phyloP scores from a whole-genome alignment of 2,888 invertebrate genomes.

The Lochmaea capreae region DNA sequence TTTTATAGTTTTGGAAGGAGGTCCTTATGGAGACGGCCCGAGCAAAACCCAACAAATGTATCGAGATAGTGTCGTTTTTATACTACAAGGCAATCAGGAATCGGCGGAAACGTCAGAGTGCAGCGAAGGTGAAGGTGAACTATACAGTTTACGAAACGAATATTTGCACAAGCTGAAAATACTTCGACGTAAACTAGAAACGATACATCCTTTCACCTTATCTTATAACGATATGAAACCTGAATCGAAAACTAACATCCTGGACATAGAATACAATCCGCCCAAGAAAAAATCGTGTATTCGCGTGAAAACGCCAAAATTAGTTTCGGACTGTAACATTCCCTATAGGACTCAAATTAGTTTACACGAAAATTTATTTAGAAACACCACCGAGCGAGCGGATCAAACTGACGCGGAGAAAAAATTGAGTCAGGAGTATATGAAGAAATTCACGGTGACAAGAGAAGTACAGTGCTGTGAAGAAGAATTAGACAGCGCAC shows the following conservation, averaged over 20 bases:
- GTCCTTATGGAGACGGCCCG: slow-evolving; percentile 42
- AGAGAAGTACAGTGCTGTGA: slow-evolving; percentile 40
- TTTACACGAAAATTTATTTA: slow-evolving; percentile 41
- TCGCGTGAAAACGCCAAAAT: slow-evolving; percentile 40
- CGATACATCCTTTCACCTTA: slow-evolving; percentile 37
- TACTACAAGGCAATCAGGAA: slow-evolving; percentile 38
- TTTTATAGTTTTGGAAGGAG: slow-evolving; percentile 42
- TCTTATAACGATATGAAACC: slow-evolving; percentile 19
- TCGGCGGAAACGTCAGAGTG: slow-evolving; percentile 30
- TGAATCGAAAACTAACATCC: slow-evolving; percentile 32
- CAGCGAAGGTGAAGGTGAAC: slow-evolving; percentile 37
- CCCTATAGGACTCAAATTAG: slow-evolving; percentile 44
- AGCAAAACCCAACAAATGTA: slow-evolving; percentile 13
- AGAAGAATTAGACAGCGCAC: slow-evolving; percentile 30
- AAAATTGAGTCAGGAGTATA: background rate
- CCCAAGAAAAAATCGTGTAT: slow-evolving; percentile 46
- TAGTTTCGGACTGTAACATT: slow-evolving; percentile 41
- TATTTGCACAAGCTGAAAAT: slow-evolving; percentile 48
- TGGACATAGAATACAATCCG: slow-evolving; percentile 46
- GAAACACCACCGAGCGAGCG: slow-evolving; percentile 5
- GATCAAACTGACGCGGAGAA: background rate
- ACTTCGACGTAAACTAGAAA: slow-evolving; percentile 44
- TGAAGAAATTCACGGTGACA: slow-evolving; percentile 34
- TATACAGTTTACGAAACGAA: slow-evolving; percentile 46
- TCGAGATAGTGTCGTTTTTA: slow-evolving; percentile 40